These are phyloP conservation scores for Pelochelys cantorii DNA, from an alignment of 2,797 vertebrate species.

Conservation along the genomic window DNA sequence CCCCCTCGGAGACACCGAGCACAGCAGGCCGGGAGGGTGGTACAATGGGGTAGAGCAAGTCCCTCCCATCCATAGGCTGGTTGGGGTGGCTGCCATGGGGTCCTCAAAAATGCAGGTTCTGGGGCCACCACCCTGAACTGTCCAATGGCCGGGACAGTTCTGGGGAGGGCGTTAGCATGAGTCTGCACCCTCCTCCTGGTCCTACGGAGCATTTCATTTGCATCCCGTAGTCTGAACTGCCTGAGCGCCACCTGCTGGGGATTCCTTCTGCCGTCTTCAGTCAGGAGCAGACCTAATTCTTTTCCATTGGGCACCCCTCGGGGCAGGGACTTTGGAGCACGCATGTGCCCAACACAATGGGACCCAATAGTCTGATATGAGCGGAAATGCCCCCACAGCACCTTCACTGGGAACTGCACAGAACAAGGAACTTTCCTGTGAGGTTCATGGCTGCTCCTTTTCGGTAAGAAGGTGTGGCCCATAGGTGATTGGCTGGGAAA, in stretches of 20 bases:
- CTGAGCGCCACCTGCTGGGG: neutral
- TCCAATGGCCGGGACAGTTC: too few species aligned
- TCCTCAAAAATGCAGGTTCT: too few species aligned
- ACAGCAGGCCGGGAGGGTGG: too few species aligned
- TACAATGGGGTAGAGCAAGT: too few species aligned
- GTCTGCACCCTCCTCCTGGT: neutral
- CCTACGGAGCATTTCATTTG: neutral
- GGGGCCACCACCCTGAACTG: too few species aligned
- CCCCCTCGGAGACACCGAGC: too few species aligned
- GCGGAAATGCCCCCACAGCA: neutral
- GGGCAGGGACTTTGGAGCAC: neutral
- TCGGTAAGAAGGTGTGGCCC: too few species aligned
- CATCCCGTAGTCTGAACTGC: neutral
- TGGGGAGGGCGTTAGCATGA: neutral
- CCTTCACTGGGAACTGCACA: neutral
- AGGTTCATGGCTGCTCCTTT: too few species aligned
- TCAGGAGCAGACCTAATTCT: rapidly evolving
- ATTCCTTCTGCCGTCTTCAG: neutral
- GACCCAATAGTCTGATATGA: neutral
- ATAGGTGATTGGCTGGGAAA: rapidly evolving
- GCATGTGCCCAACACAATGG: neutral
- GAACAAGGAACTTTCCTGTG: neutral
- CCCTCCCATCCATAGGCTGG: too few species aligned
- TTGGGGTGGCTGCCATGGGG: too few species aligned
- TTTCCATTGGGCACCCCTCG: neutral